phyloP scores from a whole-genome alignment of 2,797 vertebrate species.

The Benthosema pterotum region DNA sequence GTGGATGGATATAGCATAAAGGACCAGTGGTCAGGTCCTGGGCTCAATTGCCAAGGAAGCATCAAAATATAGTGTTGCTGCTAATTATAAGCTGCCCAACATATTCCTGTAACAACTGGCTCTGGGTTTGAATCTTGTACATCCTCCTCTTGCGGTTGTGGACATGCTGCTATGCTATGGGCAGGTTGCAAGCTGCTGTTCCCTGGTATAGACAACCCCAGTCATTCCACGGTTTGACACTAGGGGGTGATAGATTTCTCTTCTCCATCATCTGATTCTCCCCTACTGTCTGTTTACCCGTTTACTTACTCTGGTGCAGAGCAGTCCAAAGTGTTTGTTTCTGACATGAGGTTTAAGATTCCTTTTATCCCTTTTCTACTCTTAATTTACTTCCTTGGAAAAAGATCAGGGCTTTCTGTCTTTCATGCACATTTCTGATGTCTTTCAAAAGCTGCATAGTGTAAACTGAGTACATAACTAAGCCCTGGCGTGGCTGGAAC shows the following conservation, averaged over 20 bases:
- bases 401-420: neutral
- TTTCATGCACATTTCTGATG: neutral
- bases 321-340: neutral
- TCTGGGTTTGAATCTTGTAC: too few species aligned
- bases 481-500: neutral
- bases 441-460: too few species aligned
- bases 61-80: slow-evolving; percentile 10
- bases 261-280: slow-evolving; percentile 1
- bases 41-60: slow-evolving; percentile 13
- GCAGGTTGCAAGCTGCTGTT: neutral
- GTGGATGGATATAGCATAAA: slow-evolving; percentile 6
- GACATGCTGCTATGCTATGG: neutral
- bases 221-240: slow-evolving; percentile 38
- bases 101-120: slow-evolving; percentile 6
- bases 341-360: slow-evolving; percentile 1
- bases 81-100: slow-evolving; percentile 24
- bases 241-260: slow-evolving; percentile 61
- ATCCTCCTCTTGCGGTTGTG: neutral
- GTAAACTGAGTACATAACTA: neutral
- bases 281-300: neutral
- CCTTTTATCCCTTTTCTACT: neutral
- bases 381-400: neutral
- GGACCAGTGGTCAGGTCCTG: slow-evolving; percentile 6
- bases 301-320: slow-evolving; percentile 1
- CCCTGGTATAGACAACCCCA: neutral